Evolutionary conservation across 2,888 invertebrate genomes (phyloP).

Genomic region (Hydroisotoma schaefferi): DNA sequence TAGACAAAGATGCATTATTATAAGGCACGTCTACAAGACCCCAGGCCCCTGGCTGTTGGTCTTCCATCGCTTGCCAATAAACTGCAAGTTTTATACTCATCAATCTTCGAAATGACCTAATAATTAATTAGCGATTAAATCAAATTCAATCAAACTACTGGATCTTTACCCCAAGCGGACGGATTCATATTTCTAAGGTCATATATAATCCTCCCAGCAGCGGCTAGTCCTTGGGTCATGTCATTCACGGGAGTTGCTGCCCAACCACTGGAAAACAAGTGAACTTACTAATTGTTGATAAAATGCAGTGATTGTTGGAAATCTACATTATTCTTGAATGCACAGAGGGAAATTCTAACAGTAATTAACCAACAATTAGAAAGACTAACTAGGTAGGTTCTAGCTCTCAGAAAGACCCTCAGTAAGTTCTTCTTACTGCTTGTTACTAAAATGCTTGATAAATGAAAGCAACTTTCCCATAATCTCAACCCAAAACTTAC

Average conservation of each 20-base stretch:
- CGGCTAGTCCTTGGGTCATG: conserved; percentile 41
- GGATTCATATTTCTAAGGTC: conserved; percentile 42
- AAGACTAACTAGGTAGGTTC: no score
- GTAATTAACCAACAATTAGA: no score
- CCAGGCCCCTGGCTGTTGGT: conserved; percentile 37
- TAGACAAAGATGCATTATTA: conserved; percentile 24
- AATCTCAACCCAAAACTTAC: conserved; percentile 23
- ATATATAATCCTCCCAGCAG: conserved; percentile 40
- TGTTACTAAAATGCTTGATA: background rate
- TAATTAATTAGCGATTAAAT: background rate
- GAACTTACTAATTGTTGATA: background rate
- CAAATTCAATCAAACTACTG: background rate
- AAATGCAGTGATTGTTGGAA: no score
- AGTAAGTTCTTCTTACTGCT: no score
- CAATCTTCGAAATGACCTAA: background rate
- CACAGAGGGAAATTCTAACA: no score
- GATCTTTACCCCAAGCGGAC: conserved; percentile 43
- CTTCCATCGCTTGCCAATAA: conserved; percentile 48
- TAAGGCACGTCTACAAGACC: conserved; percentile 45
- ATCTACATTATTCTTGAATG: no score
- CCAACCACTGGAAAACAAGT: conserved; percentile 40
- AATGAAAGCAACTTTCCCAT: background rate
- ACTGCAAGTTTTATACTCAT: conserved; percentile 18
- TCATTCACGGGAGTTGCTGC: conserved; percentile 21
- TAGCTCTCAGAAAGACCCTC: no score